phyloP scores from a whole-genome alignment of 2,888 invertebrate genomes.

The Lasioglossum leucozonium region DNA sequence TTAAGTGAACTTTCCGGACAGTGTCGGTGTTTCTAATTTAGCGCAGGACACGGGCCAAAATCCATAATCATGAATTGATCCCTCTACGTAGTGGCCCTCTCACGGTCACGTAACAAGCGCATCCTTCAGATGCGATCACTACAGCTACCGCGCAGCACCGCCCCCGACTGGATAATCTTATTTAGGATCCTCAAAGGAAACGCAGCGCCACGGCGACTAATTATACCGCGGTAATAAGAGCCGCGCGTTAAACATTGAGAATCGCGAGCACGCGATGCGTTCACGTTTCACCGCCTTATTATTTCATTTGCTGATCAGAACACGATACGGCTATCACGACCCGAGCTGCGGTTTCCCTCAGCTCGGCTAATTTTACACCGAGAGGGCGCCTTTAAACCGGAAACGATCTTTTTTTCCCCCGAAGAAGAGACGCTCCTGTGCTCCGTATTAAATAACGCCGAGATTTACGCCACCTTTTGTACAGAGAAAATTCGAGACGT shows the following conservation, averaged over 20 bases:
- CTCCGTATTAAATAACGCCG: too few species aligned
- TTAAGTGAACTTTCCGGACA: neutral
- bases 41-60: slow-evolving; percentile 13
- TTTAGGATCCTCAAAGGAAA: slow-evolving; percentile 63
- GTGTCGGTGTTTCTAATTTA: slow-evolving; percentile 26
- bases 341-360: neutral
- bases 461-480: neutral
- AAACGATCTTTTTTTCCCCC: neutral
- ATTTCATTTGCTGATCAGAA: neutral
- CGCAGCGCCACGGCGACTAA: slow-evolving; percentile 8
- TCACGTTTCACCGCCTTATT: neutral
- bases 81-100: slow-evolving; percentile 9
- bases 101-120: slow-evolving; percentile 34
- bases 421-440: neutral
- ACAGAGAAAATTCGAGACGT: too few species aligned
- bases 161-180: slow-evolving; percentile 44
- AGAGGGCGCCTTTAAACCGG: neutral
- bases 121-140: slow-evolving; percentile 25
- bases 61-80: slow-evolving; percentile 39
- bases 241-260: slow-evolving; percentile 13
- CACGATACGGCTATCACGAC: neutral
- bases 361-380: neutral
- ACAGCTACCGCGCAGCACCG: neutral
- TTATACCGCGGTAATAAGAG: slow-evolving; percentile 20
- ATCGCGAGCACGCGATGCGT: slow-evolving; percentile 6